Evolutionary conservation across 2,113 vertebrate species (phyloP), one percentile per base, ranked within the genome.

Genomic region (Sisor rabdophorus): DNA sequence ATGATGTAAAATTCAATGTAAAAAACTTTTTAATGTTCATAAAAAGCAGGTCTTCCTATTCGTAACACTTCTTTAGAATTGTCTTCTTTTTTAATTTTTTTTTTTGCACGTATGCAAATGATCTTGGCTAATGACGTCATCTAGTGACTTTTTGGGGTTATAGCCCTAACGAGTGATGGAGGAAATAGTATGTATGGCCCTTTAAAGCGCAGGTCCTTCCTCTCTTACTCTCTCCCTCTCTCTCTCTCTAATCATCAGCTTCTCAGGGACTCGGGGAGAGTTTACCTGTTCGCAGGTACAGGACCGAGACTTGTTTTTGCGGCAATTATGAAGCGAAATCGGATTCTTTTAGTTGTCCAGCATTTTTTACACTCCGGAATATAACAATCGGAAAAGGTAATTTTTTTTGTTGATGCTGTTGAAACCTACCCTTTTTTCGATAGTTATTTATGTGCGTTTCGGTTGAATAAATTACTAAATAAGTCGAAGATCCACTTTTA

Each of bases 211-310:
- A 54, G 72, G 47, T 36, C 63, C 56, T 40, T 54, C 79, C 77
- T 67, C 3, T 44, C 69, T 12, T n/a, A n/a, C n/a, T n/a, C n/a
- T n/a, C n/a, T n/a, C n/a, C n/a, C n/a, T n/a, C n/a, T n/a, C n/a
- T n/a, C n/a, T n/a, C n/a, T 36, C 32, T 11, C n/a, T 26, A 28
- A n/a, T n/a, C 70, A 8, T 20, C 19, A 19, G 78, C 75, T 52
- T 8, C 65, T 52, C 65, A 1, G 55, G 55, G 73, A 79, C 73
- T 77, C 67, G 40, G 5, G 5, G 40, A 44, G 40, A 20, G n/a
- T 64, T 77, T 67, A 84, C 82, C 82, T 84, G 80, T 74, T 19
- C 58, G 48, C 82, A 83, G 82, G 82, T 84, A 22, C 20, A 24
- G 36, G 11, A 19, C 48, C 28, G 60, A 24, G 30, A 44, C 54